These are phyloP conservation scores for Lycophotia porphyrea DNA, from an alignment of 2,888 invertebrate species.

Conservation along the genomic window DNA sequence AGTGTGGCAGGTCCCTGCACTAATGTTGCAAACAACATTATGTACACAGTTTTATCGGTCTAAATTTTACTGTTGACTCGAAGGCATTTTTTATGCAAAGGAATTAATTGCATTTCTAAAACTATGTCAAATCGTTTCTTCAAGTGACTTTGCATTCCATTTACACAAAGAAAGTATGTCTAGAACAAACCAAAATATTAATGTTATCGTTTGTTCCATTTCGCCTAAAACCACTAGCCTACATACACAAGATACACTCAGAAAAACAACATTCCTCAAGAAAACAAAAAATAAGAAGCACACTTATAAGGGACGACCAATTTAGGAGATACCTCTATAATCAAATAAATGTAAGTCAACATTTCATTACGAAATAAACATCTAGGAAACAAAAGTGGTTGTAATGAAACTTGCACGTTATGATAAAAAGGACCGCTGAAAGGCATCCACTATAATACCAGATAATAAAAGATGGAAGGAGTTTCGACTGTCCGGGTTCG, in stretches of 20 bases:
- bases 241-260: constrained; percentile 6
- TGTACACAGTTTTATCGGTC: constrained; percentile 20
- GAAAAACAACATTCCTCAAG: constrained; percentile 12
- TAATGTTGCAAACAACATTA: constrained; percentile 43
- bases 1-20: constrained; percentile 51
- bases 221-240: background rate
- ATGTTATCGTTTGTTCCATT: background rate
- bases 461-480: constrained; percentile 72
- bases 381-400: constrained; percentile 52
- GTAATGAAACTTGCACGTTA: constrained; percentile 62
- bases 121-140: background rate
- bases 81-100: background rate
- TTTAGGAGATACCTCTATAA: constrained; percentile 31
- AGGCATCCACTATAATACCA: constrained; percentile 60
- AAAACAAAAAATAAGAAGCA: constrained; percentile 41
- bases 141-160: background rate
- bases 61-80: background rate
- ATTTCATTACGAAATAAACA: constrained; percentile 59
- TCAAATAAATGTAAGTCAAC: constrained; percentile 42
- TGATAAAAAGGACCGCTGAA: constrained; percentile 66
- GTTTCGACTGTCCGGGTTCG: constrained; percentile 68
- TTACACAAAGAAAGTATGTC: background rate
- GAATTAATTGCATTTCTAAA: background rate
- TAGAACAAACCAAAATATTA: background rate
- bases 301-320: constrained; percentile 30